A percentile compares a stretch with the other conserved stretches of the same genome.
phyloP scores from a whole-genome alignment of 2,888 invertebrate genomes.

The Eretmocerus hayati region DNA sequence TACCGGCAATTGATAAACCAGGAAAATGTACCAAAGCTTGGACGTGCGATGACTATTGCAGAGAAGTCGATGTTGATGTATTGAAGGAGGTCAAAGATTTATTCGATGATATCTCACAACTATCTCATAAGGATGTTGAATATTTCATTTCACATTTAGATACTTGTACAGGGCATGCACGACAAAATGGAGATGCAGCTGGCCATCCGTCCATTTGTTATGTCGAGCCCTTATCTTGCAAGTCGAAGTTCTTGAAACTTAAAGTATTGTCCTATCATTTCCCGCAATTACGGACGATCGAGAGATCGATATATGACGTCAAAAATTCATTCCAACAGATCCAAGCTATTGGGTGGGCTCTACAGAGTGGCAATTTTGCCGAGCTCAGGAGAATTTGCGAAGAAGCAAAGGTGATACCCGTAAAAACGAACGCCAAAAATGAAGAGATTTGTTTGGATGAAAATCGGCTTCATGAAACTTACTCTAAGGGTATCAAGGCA shows the following conservation, averaged over 20 bases:
- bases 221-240: slow-evolving; percentile 1
- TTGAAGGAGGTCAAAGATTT: slow-evolving; percentile 1
- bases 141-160: neutral
- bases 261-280: neutral
- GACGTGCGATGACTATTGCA: neutral
- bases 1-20: neutral
- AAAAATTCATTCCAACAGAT: neutral
- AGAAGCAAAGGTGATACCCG: neutral
- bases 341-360: neutral
- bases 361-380: neutral
- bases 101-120: slow-evolving; percentile 1
- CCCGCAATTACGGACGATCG: neutral
- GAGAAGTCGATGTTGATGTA: slow-evolving; percentile 1
- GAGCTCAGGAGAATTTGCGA: neutral
- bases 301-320: neutral
- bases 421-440: neutral
- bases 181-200: neutral
- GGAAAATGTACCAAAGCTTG: neutral
- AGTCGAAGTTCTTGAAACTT: neutral
- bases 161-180: neutral
- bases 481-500: neutral
- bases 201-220: slow-evolving; percentile 3
- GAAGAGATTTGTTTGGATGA: neutral
- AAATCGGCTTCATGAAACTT: neutral
- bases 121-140: neutral